phyloP scores from a whole-genome alignment of 2,797 vertebrate species.

The Lepilemur septentrionalis region DNA sequence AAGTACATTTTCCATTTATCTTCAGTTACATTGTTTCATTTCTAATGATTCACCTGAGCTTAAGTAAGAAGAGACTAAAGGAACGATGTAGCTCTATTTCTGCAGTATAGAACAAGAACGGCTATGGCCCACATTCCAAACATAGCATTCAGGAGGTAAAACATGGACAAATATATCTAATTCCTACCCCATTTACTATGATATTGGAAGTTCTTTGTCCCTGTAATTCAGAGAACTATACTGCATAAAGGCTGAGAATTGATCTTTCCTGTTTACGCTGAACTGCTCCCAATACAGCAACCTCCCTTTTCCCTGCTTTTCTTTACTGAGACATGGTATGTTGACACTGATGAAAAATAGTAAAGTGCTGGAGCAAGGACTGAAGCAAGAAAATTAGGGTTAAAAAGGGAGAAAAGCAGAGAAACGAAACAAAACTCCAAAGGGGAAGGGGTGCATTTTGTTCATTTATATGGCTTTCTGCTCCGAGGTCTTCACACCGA shows the following conservation, averaged over 20 bases:
- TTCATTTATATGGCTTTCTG: constrained; percentile 70
- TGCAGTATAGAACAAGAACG: accelerated
- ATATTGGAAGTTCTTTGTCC: neutral
- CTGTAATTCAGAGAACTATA: neutral
- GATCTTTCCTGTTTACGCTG: neutral
- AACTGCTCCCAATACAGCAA: neutral
- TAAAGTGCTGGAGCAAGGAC: neutral
- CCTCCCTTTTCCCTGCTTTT: constrained; percentile 40
- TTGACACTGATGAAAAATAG: neutral
- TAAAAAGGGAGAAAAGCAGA: neutral
- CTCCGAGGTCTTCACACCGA: constrained; percentile 68
- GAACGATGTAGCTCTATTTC: accelerated
- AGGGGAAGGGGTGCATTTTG: constrained; percentile 62
- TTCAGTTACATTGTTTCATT: neutral
- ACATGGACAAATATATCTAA: accelerated
- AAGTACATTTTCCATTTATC: neutral
- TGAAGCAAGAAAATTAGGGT: neutral
- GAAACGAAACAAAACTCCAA: neutral
- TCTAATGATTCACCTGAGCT: neutral
- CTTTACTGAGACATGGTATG: neutral
- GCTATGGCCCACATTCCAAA: neutral
- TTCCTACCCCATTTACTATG: neutral
- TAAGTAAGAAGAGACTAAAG: neutral
- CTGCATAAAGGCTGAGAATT: neutral
- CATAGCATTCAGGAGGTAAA: accelerated